Evolutionary conservation across 2,113 vertebrate genomes (phyloP), one percentile per base, ranked within the genome.

Genomic region (Calidris pygmaea): DNA sequence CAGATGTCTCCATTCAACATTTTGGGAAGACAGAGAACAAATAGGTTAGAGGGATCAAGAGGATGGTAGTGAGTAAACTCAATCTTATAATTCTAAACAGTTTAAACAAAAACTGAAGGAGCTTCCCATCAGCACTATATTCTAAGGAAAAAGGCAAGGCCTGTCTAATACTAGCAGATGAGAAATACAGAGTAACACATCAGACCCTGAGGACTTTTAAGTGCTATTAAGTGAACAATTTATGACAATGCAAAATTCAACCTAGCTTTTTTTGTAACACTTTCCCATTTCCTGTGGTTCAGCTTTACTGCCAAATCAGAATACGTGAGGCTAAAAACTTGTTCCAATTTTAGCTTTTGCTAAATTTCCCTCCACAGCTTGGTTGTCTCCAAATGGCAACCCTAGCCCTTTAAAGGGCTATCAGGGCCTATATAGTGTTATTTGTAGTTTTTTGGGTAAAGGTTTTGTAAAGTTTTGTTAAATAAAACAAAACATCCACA

Each of bases 401-500:
- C 24, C 35, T 8, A 85, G 47, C 27, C 55, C 45, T 71, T 77
- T 35, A 66, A 43, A 43, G 41, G 41, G 41, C 41, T 15, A 16
- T 43, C 41, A 43, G 41, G 41, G 41, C 41, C 41, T 43, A 43
- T 43, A 8, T 5, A 77, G 9, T 55, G 10, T 37, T 30, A 19
- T 26, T 39, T 15, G 11, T 2, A 1, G 1, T 8, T 53, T 50
- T 89, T 45, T 23, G 18, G 7, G 18, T 47, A 47, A 58, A 50
- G 26, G 18, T 60, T 62, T 56, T 34, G 29, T 66, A 43, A 55
- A 30, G 16, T 74, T 87, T 66, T 37, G 20, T 55, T 30, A 39
- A 52, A n/a, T 60, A 5, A 22, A 11, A n/a, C 22, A 72, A 18
- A 21, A 45, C 2, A 1, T 4, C 1, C 7, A 4, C 12, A 22